phyloP scores from a whole-genome alignment of 2,888 invertebrate genomes.

The Caenorhabditis sp. region DNA sequence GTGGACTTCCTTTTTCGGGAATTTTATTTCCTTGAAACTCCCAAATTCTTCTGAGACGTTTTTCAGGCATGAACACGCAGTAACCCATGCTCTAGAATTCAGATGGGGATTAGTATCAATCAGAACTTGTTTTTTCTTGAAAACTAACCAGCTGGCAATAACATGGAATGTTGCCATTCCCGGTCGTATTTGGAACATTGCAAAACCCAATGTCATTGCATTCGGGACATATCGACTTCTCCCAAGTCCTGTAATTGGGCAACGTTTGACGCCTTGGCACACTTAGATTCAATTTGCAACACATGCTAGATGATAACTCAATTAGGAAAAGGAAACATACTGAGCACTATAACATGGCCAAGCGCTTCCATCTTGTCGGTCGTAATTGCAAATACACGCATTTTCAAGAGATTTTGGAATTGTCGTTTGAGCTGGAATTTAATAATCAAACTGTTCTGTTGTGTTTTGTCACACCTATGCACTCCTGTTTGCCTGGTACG shows the following conservation, averaged over 20 bases:
- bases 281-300: conserved; percentile 40
- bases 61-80: conserved; percentile 77
- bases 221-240: conserved; percentile 77
- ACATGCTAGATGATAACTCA: conserved; percentile 16
- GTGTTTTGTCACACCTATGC: conserved; percentile 55
- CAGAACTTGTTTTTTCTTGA: background rate
- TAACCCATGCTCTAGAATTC: conserved; percentile 74
- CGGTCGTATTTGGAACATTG: conserved; percentile 80
- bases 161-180: conserved; percentile 77
- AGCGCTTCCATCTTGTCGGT: conserved; percentile 77
- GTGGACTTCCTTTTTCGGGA: conserved; percentile 70
- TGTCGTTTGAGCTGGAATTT: conserved; percentile 55
- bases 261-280: conserved; percentile 29
- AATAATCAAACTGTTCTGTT: background rate
- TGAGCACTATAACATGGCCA: conserved; percentile 81
- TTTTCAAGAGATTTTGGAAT: conserved; percentile 70
- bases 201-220: conserved; percentile 82
- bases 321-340: conserved; percentile 56
- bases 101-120: background rate
- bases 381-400: conserved; percentile 80
- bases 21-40: conserved; percentile 78
- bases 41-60: conserved; percentile 79
- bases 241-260: conserved; percentile 74
- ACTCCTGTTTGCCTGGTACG: conserved; percentile 64
- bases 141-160: conserved; percentile 77